A percentile compares a stretch with the other conserved stretches of the same genome.
Evolutionary conservation across 2,888 invertebrate species (phyloP).

Genomic region (Allygus modestus): DNA sequence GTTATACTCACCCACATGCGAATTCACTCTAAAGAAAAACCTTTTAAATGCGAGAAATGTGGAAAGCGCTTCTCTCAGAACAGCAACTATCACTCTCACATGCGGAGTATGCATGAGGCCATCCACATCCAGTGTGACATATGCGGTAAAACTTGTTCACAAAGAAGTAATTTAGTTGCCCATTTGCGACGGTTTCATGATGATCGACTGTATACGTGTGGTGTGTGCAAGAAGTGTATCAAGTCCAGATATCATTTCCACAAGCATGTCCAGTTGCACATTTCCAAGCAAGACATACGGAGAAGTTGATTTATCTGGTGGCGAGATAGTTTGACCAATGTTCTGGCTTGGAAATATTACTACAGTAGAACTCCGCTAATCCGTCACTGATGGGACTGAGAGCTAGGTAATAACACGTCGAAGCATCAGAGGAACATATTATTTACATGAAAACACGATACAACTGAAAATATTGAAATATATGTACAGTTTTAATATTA

Average conservation of each 20-base stretch:
- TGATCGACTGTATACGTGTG: not conserved
- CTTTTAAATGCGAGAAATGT: not conserved
- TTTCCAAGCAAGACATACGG: not conserved
- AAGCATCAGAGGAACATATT: too few species aligned
- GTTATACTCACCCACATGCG: not conserved
- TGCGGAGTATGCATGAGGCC: not conserved
- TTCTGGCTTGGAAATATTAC: too few species aligned
- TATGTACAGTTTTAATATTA: too few species aligned
- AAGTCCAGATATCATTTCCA: not conserved
- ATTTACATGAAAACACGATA: too few species aligned
- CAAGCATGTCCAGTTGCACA: not conserved
- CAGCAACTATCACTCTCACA: not conserved
- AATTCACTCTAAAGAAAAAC: not conserved
- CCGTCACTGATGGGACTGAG: too few species aligned
- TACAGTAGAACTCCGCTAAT: too few species aligned
- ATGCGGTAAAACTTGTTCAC: not conserved
- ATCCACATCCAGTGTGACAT: not conserved
- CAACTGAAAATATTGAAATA: too few species aligned
- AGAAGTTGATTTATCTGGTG: too few species aligned
- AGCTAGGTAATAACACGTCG: too few species aligned
- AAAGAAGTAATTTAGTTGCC: not conserved
- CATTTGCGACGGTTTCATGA: not conserved
- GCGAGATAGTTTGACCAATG: too few species aligned
- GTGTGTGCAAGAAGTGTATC: not conserved
- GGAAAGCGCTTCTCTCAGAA: not conserved